Conservation (phyloP, 1,140 invertebrate species). For the Drosophila ananassae region DNA sequence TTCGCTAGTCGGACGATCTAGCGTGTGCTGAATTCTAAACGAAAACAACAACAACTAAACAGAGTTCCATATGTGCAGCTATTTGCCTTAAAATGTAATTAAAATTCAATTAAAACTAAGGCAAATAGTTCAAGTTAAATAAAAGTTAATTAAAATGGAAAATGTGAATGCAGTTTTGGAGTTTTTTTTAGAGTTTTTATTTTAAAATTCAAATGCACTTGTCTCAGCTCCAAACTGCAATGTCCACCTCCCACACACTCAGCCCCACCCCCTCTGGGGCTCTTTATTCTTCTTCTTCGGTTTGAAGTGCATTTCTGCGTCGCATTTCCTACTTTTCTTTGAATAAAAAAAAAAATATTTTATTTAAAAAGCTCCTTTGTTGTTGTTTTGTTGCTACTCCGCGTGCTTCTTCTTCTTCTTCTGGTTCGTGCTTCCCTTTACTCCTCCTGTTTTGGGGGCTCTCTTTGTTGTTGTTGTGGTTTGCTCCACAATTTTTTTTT, state of each 20-base stretch:
- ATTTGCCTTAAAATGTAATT: constrained; percentile 45
- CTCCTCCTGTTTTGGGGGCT: constrained; percentile 17
- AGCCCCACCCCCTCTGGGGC: not conserved
- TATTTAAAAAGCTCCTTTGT: constrained; percentile 22
- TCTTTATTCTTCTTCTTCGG: not conserved
- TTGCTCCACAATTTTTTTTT: constrained; percentile 57
- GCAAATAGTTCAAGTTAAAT: constrained; percentile 5
- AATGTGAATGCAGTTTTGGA: constrained; percentile 44
- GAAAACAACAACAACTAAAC: constrained; percentile 28
- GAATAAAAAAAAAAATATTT: constrained; percentile 34
- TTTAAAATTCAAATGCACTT: not conserved
- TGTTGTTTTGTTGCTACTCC: constrained; percentile 15
- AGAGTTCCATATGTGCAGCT: constrained; percentile 68
- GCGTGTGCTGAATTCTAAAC: constrained; percentile 61
- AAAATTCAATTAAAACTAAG: constrained; percentile 5
- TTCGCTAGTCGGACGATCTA: constrained; percentile 70
- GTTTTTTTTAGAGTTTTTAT: too few relatives aligned
- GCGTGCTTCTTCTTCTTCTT: constrained; percentile 47
- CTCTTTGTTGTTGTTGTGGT: constrained; percentile 31
- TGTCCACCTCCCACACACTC: not conserved
- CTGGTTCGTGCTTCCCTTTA: constrained; percentile 17
- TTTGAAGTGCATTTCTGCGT: constrained; percentile 59
- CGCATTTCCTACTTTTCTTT: constrained; percentile 56
- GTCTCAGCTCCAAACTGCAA: not conserved
- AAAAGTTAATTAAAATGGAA: constrained; percentile 7